Conservation (phyloP, 35 echinoderm and acorn worm species). For the Apostichopus japonicus region DNA sequence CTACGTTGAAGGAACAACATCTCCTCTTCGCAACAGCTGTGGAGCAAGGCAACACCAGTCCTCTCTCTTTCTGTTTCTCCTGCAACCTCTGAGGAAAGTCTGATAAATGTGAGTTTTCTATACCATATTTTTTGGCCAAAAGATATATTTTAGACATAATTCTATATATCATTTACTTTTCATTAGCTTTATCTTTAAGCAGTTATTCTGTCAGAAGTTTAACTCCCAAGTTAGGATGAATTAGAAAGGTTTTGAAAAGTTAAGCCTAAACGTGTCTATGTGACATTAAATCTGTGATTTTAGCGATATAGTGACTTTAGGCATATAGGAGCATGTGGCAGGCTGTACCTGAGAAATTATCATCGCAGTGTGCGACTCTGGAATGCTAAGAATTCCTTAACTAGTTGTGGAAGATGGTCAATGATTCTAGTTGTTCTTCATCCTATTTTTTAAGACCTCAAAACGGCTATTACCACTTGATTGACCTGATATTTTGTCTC, state of each 20-base stretch:
- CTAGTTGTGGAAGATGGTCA: neutral
- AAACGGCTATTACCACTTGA: neutral
- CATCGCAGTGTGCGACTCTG: neutral
- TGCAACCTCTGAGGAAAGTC: slow-evolving; percentile 1
- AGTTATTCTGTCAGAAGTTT: too few relatives aligned
- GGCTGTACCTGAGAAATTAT: too few relatives aligned
- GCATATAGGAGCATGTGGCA: too few relatives aligned
- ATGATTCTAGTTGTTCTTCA: slow-evolving; percentile 14
- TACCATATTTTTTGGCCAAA: neutral
- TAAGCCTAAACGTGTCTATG: neutral
- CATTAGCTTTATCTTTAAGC: too few relatives aligned
- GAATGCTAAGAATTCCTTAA: slow-evolving; percentile 31
- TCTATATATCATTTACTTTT: neutral
- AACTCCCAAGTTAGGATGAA: too few relatives aligned
- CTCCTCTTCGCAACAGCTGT: slow-evolving; percentile 4
- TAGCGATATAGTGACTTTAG: neutral
- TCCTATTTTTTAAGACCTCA: neutral
- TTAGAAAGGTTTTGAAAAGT: neutral
- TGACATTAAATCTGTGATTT: neutral
- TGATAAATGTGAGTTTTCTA: slow-evolving; percentile 3
- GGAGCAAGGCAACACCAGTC: neutral
- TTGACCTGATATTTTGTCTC: neutral
- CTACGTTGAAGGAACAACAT: neutral
- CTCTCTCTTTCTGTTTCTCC: neutral
- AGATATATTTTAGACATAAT: neutral